These are phyloP conservation scores for Crypturellus tataupa DNA, from an alignment of 2,797 vertebrate genomes.

Conservation along the genomic window DNA sequence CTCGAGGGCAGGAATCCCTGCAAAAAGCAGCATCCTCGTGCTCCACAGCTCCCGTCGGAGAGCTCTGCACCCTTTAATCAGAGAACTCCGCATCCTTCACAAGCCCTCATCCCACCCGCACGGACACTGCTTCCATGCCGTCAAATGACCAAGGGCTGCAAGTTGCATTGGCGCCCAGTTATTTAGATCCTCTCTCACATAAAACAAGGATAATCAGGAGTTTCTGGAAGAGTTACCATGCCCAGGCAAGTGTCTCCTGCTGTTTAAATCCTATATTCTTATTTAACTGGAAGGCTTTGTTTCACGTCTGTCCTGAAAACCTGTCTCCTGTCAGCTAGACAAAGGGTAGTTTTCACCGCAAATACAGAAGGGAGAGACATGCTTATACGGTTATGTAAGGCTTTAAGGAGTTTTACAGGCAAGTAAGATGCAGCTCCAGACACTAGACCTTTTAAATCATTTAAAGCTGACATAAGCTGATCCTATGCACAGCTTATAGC, in stretches of 20 bases:
- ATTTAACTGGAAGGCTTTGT: slow-evolving; percentile 11
- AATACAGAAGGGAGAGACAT: neutral
- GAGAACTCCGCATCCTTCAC: neutral
- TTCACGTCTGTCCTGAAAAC: slow-evolving; percentile 17
- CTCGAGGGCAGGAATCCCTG: slow-evolving; percentile 38
- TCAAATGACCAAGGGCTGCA: neutral
- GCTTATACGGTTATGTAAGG: neutral
- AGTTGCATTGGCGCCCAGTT: neutral
- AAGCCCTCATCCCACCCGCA: neutral
- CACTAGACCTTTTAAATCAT: slow-evolving; percentile 67
- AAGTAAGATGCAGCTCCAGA: slow-evolving; percentile 47
- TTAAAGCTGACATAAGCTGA: slow-evolving; percentile 63
- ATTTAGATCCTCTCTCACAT: neutral
- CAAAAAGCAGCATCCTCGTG: slow-evolving; percentile 59
- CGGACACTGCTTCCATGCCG: neutral
- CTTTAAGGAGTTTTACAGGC: slow-evolving; percentile 50
- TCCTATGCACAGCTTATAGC: slow-evolving; percentile 41
- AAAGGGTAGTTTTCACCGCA: slow-evolving; percentile 39
- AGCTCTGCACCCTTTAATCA: no score
- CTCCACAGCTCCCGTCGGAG: neutral
- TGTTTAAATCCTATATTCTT: neutral
- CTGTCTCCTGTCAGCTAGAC: slow-evolving; percentile 33
- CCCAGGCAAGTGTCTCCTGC: neutral
- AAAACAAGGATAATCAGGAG: neutral
- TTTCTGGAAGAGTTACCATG: neutral